Conservation (phyloP, 37 sponge, comb jelly and placozoan species). For the Halichondria panicea region DNA sequence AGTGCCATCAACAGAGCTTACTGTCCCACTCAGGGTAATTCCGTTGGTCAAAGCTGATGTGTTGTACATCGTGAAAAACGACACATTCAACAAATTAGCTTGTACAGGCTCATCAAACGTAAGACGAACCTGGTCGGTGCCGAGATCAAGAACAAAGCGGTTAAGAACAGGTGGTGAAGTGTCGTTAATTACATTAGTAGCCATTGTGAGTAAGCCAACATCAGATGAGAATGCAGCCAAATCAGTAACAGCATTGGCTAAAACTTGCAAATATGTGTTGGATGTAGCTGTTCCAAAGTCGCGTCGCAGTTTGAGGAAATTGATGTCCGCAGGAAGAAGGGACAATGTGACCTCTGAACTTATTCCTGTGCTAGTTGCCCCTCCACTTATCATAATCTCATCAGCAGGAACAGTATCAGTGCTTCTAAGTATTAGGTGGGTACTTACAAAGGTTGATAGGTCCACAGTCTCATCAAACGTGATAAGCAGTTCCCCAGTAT, state of each 20-base stretch:
- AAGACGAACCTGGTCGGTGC: conserved; percentile 39
- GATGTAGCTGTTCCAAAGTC: conserved; percentile 25
- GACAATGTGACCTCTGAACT: conserved; percentile 20
- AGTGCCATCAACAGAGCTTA: conserved; percentile 44
- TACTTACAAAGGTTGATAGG: conserved; percentile 45
- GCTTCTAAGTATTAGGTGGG: conserved; percentile 51
- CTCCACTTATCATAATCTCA: conserved; percentile 23
- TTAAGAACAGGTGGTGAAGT: conserved; percentile 58
- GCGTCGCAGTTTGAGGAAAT: conserved; percentile 29
- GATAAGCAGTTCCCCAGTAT: conserved; percentile 47
- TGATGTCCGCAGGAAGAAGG: conserved; percentile 16
- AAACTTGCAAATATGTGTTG: conserved; percentile 62
- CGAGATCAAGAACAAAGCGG: conserved; percentile 48
- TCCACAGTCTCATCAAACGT: conserved; percentile 75
- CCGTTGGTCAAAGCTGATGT: not conserved
- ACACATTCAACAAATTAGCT: conserved; percentile 43
- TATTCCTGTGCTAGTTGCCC: conserved; percentile 16
- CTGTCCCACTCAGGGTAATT: conserved; percentile 26
- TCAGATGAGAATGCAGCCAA: conserved; percentile 35
- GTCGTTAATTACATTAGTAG: conserved; percentile 52
- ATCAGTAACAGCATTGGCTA: conserved; percentile 49
- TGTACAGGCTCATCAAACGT: conserved; percentile 90
- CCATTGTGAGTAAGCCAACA: not conserved
- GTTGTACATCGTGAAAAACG: conserved; percentile 42
- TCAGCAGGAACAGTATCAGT: conserved; percentile 1